Evolutionary conservation across 2,888 invertebrate species (phyloP).

Genomic region (Cynaeus angustus): DNA sequence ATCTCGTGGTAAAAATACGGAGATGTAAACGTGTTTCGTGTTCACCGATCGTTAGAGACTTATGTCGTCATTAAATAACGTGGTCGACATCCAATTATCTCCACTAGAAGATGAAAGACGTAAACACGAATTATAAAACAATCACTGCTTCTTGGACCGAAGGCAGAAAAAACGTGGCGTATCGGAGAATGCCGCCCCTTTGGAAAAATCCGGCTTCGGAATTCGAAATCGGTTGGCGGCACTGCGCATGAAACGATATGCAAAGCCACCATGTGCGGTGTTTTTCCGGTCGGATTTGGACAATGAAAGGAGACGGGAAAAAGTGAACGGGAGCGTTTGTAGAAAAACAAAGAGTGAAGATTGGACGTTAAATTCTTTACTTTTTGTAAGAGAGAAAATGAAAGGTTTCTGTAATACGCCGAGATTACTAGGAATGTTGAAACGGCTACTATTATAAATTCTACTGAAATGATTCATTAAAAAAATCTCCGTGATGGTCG

Average conservation of each 20-base stretch:
- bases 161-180: constrained; percentile 35
- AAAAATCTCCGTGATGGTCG: no score
- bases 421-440: neutral
- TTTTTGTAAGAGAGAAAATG: neutral
- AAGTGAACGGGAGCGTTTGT: neutral
- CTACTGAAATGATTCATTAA: no score
- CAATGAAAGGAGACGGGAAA: neutral
- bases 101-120: constrained; percentile 57
- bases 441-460: neutral
- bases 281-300: neutral
- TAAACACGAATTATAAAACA: constrained; percentile 62
- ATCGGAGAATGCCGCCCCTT: constrained; percentile 2
- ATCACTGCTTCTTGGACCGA: constrained; percentile 51
- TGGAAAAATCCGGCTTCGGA: neutral
- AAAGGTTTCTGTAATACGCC: neutral
- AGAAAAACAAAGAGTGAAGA: constrained; percentile 2
- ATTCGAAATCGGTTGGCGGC: neutral
- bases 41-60: constrained; percentile 62
- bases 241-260: no score
- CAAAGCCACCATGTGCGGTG: neutral
- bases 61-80: constrained; percentile 62
- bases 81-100: constrained; percentile 63
- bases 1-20: constrained; percentile 45
- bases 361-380: neutral
- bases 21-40: constrained; percentile 58